Percentiles rank a stretch among this genome's conserved stretches.
phyloP scores from a whole-genome alignment of 2,888 invertebrate species.

The Stenchaetothrips biformis region DNA sequence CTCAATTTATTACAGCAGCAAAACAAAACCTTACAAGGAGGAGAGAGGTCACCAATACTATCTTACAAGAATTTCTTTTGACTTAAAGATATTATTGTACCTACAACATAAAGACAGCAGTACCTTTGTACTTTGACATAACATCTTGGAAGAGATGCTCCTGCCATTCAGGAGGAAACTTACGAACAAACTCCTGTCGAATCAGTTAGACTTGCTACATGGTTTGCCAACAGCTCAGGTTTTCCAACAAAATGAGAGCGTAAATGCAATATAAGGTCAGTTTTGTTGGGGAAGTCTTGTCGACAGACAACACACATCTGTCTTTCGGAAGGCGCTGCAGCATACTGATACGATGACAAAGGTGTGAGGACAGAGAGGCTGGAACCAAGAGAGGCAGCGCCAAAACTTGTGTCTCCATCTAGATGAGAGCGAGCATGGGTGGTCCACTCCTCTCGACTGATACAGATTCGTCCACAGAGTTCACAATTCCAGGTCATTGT shows the following conservation, averaged over 20 bases:
- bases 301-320: constrained; percentile 61
- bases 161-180: background rate
- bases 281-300: constrained; percentile 60
- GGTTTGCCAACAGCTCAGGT: background rate
- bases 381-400: constrained; percentile 26
- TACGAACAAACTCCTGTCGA: background rate
- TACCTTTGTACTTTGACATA: background rate
- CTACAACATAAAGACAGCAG: background rate
- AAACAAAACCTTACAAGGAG: too few species aligned
- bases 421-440: constrained; percentile 68
- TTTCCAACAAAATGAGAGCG: constrained; percentile 53
- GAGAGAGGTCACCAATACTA: too few species aligned
- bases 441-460: constrained; percentile 70
- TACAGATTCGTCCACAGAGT: constrained; percentile 65
- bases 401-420: constrained; percentile 45
- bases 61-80: too few species aligned
- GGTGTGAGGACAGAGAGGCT: constrained; percentile 40
- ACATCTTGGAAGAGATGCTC: background rate
- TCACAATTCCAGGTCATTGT: constrained; percentile 68
- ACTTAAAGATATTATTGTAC: too few species aligned
- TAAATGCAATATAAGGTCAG: constrained; percentile 66
- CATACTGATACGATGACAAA: constrained; percentile 46
- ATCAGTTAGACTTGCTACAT: constrained; percentile 3
- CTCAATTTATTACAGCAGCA: too few species aligned
- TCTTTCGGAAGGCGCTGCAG: constrained; percentile 45